Base-by-base conservation (phyloP, 2,797 vertebrate species). In the Molossus molossus region DNA sequence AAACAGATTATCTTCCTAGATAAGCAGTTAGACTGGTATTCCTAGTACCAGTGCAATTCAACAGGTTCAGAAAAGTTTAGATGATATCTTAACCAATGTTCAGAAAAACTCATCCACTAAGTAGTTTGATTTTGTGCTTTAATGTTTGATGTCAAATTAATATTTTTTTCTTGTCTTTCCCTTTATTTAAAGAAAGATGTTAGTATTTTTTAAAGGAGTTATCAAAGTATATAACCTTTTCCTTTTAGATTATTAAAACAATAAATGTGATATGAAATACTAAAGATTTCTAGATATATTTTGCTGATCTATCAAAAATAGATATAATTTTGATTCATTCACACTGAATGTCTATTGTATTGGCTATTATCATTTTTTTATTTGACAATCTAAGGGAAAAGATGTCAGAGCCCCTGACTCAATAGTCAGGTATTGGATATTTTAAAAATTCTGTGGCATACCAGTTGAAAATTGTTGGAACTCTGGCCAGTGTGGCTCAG, bases 151-250 rank as follows among this genome's bases (percentile, higher is more conserved):
- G 72, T 85, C 18, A 95, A 93, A 82, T 95, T 87, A 90, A 58
- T 88, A 62, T 87, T 88, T 96, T 96, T 84, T 90, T 72, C 23
- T 80, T 88, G 5, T 55, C 20, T 55, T 90, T 85, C 23, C 4
- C 58, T 95, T 91, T 95, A 90, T 88, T 93, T 90, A 69, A 93
- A 80, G 57, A 92, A 94, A 88, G 17, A 33, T 57, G 23, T 87
- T 86, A 87, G 50, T 75, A 83, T 93, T 64, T 89, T 87, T 88
- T 10, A 93, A 85, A 86, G 18, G 12, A 91, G 20, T 62, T 72
- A 94, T n/a, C 48, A 48, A 96, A 60, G 13, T 81, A 65, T 70
- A 33, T 79, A 95, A 83, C 80, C 6, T 25, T 93, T 95, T 57
- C 23, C 50, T 84, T 89, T 37, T 80, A 91, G 48, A 75, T 27